Evolutionary conservation across 2,113 vertebrate genomes (phyloP).

Genomic region (Puffinus mauretanicus): DNA sequence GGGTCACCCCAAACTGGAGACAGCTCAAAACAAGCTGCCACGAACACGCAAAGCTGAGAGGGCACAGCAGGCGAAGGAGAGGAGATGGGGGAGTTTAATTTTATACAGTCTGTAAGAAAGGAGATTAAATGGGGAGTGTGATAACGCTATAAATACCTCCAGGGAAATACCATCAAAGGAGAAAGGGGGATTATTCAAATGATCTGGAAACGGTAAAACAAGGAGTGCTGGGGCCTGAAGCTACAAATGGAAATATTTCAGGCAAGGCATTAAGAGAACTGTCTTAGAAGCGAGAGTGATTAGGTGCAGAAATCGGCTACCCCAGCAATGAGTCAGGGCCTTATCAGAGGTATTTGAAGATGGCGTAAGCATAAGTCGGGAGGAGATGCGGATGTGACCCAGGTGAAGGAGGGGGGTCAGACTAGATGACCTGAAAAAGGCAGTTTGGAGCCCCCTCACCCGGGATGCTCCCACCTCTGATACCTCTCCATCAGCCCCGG

Average conservation of each 20-base stretch:
- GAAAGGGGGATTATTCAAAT: slow-evolving; percentile 62
- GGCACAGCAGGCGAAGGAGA: neutral
- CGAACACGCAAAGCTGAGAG: neutral
- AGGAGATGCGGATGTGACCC: neutral
- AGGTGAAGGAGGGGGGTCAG: neutral
- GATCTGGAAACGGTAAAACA: slow-evolving; percentile 51
- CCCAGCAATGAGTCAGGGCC: neutral
- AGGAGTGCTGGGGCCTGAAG: slow-evolving; percentile 29
- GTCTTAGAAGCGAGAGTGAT: slow-evolving; percentile 25
- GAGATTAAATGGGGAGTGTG: slow-evolving; percentile 45
- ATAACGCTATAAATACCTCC: slow-evolving; percentile 55
- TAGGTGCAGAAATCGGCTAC: neutral
- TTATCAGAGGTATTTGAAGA: neutral
- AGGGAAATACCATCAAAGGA: slow-evolving; percentile 65
- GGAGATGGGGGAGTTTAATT: neutral
- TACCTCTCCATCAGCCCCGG: neutral
- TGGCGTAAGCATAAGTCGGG: neutral
- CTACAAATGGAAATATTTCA: slow-evolving; percentile 46
- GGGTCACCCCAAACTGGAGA: neutral
- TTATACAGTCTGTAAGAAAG: slow-evolving; percentile 4
- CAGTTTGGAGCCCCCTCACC: neutral
- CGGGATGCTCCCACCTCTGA: neutral
- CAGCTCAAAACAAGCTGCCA: neutral
- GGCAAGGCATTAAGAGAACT: slow-evolving; percentile 20
- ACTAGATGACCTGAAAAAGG: neutral